Conservation (phyloP, 1,140 invertebrate species). For the Lepidurus packardi region DNA sequence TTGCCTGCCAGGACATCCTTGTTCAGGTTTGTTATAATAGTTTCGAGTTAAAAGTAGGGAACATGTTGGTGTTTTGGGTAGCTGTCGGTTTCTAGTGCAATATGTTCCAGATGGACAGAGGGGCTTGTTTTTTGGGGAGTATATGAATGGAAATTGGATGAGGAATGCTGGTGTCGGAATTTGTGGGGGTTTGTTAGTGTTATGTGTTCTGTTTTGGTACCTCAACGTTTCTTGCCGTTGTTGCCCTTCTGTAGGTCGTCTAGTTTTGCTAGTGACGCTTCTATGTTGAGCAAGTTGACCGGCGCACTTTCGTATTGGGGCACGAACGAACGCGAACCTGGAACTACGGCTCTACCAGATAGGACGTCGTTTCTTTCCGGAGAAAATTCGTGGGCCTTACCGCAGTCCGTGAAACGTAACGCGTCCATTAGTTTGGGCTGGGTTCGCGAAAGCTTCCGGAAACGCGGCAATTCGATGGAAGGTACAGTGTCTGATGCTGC, state of each 20-base stretch:
- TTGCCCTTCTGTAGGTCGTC: conserved; percentile 52
- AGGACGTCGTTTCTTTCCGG: conserved; percentile 26
- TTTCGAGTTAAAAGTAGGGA: neutral
- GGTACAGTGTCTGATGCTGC: conserved; percentile 34
- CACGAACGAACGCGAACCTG: neutral
- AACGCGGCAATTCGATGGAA: conserved; percentile 29
- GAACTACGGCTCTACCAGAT: conserved; percentile 37
- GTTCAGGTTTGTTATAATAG: neutral
- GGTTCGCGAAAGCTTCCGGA: conserved; percentile 2
- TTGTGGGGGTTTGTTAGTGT: neutral
- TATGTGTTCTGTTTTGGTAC: conserved; percentile 31
- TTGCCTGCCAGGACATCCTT: conserved; percentile 24
- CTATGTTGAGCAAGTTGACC: conserved; percentile 62
- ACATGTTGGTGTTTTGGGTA: neutral
- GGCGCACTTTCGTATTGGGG: conserved; percentile 32
- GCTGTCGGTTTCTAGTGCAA: too few relatives aligned
- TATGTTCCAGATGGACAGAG: too few relatives aligned
- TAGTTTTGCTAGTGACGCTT: conserved; percentile 67
- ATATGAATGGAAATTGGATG: too few relatives aligned
- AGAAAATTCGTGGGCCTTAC: neutral
- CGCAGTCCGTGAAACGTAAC: conserved; percentile 5
- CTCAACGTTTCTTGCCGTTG: conserved; percentile 36
- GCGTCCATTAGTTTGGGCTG: neutral
- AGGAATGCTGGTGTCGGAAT: too few relatives aligned
- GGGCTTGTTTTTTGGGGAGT: too few relatives aligned